Conservation (phyloP, 2,113 vertebrate genomes). For the Gallinago media region DNA sequence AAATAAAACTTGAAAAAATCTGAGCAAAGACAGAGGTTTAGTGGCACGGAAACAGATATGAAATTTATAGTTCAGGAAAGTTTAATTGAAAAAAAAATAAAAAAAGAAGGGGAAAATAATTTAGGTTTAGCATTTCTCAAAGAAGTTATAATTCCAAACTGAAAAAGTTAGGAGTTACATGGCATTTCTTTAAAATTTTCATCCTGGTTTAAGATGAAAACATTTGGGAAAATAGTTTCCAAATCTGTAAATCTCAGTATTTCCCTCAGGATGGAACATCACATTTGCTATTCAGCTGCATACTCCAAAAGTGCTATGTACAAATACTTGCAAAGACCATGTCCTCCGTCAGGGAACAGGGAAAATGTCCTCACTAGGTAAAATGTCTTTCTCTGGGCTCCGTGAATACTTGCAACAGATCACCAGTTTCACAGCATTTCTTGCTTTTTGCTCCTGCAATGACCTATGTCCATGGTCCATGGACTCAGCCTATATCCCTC, state of each 20-base stretch:
- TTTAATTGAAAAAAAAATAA: neutral
- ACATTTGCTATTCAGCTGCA: accelerated
- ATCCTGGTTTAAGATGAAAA: neutral
- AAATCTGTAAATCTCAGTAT: neutral
- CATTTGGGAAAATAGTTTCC: neutral
- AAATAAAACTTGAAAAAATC: neutral
- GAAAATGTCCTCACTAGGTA: neutral
- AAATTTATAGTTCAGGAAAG: neutral
- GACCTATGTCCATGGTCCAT: neutral
- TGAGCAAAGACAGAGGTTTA: neutral
- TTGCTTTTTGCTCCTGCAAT: neutral
- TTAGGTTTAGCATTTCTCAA: neutral
- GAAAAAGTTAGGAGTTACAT: neutral
- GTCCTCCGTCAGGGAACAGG: neutral
- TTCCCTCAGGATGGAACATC: neutral
- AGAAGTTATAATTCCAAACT: neutral
- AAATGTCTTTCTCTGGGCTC: neutral
- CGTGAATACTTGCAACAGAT: neutral
- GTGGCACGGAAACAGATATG: neutral
- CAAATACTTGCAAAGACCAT: neutral
- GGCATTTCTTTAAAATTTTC: neutral
- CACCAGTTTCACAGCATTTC: neutral
- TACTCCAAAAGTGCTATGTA: neutral
- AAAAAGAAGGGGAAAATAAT: neutral
- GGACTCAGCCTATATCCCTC: neutral